Conservation (phyloP, 2,797 vertebrate species). For the Thalassophryne amazonica region DNA sequence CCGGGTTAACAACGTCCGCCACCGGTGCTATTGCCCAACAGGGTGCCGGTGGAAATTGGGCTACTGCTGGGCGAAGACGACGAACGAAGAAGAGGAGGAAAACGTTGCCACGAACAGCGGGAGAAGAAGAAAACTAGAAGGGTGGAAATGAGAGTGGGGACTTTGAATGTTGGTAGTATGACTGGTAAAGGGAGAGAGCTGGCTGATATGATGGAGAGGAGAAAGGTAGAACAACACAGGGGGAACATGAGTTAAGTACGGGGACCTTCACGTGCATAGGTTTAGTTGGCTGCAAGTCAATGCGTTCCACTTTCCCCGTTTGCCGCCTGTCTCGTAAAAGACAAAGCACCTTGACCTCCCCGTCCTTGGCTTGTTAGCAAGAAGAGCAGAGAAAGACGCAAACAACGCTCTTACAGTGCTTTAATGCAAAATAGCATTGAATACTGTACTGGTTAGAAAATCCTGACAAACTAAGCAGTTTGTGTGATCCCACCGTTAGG, state of each 20-base stretch:
- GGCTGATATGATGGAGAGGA: no score
- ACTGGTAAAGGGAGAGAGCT: no score
- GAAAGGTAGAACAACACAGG: conserved; percentile 30
- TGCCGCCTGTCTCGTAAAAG: conserved; percentile 54
- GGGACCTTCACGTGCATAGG: conserved; percentile 57
- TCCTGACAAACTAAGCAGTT: no score
- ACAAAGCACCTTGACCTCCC: conserved; percentile 44
- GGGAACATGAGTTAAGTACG: conserved; percentile 22
- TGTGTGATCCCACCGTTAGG: not conserved
- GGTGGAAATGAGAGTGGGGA: no score
- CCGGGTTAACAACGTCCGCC: no score
- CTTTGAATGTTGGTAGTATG: no score
- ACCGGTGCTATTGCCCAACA: no score
- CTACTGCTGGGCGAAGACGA: no score
- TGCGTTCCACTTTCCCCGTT: conserved; percentile 55
- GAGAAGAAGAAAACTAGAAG: no score
- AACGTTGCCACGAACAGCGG: no score
- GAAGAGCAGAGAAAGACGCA: conserved; percentile 14
- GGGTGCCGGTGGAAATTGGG: no score
- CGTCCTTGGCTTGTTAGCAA: conserved; percentile 60
- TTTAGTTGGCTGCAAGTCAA: conserved; percentile 53
- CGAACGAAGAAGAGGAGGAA: no score
- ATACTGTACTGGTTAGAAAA: conserved; percentile 24
- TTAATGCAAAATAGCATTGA: conserved; percentile 20
- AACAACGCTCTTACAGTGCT: conserved; percentile 31